Base-by-base conservation (phyloP, 2,888 invertebrate species). In the Melipona bicolor region DNA sequence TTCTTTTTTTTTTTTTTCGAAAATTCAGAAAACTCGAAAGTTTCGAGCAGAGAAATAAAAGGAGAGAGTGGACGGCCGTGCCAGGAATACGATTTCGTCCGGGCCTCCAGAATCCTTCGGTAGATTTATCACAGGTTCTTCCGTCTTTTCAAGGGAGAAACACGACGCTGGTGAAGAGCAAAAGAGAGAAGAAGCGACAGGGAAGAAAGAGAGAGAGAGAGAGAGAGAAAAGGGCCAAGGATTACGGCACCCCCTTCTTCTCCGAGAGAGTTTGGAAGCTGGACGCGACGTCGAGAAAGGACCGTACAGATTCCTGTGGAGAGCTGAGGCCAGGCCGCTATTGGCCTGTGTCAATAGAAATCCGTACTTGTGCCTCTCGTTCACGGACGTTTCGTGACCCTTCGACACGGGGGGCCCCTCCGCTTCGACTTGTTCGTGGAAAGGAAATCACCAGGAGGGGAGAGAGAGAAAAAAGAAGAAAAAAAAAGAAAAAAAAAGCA, bases 341-440 rank as follows among this genome's bases (percentile, higher is more conserved):
- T 86, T 88, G 84, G 77, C 84, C 87, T 90, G 84, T 89, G 91
- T 91, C 91, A 92, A 90, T 91, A 92, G 91, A 90, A 91, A 91
- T 88, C 88, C 87, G 85, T 90, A 83, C 85, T 90, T 87, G 85
- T 85, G 87, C 89, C 87, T 86, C 87, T 79, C 78, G 68, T 76
- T 67, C 81, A 79, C 79, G 87, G 86, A 83, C 89, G 85, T 86
- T 83, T 84, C 78, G 78, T 80, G 80, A 83, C 77, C 86, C 80
- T 86, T 89, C 88, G 84, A 87, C 86, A 81, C 89, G 81, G 89
- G 90, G 89, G 88, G 88, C 86, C 65, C 65, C 59, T 67, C 36
- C 36, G 36, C 36, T 62, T 77, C 74, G 24, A 65, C 52, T 59
- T 76, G 77, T 19, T 62, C 43, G 68, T 71, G 61, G 64, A 59